Percentiles rank a stretch among this genome's conserved stretches.
These are phyloP conservation scores for Leptobrachium leishanense DNA, from an alignment of 2,113 vertebrate species.

Conservation along the genomic window DNA sequence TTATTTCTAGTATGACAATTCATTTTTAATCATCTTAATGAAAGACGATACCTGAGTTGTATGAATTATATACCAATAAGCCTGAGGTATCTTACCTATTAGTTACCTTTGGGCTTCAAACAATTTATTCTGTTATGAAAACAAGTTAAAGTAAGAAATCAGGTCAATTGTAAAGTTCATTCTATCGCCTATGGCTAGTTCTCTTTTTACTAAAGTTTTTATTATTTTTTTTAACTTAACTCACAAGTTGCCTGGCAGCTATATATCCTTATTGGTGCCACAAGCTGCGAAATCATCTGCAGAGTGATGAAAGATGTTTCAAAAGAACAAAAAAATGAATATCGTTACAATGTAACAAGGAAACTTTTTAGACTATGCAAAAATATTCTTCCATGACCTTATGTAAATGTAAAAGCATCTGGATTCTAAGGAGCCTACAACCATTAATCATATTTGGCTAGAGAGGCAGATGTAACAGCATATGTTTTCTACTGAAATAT, in stretches of 20 bases:
- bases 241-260: constrained; percentile 40
- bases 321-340: constrained; percentile 6
- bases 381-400: constrained; percentile 8
- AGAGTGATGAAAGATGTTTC: constrained; percentile 32
- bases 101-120: constrained; percentile 51
- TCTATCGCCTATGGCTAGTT: constrained; percentile 26
- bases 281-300: constrained; percentile 7
- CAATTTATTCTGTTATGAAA: constrained; percentile 30
- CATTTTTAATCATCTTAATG: too few relatives aligned
- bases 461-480: background rate
- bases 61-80: constrained; percentile 58
- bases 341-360: constrained; percentile 8
- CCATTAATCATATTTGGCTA: background rate
- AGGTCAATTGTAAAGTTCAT: constrained; percentile 24
- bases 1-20: too few relatives aligned
- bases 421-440: background rate
- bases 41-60: constrained; percentile 51
- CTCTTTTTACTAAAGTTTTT: constrained; percentile 3
- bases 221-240: constrained; percentile 24
- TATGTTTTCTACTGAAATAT: background rate
- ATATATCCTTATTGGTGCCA: constrained; percentile 10
- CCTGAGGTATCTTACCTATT: constrained; percentile 41
- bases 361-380: constrained; percentile 5
- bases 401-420: background rate
- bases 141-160: constrained; percentile 36